Evolutionary conservation across 1,140 invertebrate species (phyloP), one percentile per base, ranked within the genome.

Genomic region (Bombus vancouverensis): DNA sequence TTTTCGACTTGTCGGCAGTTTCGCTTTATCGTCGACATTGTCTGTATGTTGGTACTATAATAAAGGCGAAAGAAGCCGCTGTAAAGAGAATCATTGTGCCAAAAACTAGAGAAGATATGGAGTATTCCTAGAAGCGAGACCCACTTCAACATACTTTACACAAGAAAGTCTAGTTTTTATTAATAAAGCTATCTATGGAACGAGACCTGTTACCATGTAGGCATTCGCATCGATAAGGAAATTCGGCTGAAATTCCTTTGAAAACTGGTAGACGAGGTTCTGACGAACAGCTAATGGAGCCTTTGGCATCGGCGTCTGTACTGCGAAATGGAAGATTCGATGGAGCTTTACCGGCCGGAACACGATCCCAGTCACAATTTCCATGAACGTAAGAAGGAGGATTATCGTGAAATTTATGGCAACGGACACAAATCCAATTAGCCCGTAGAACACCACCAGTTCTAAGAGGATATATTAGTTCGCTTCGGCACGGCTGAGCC

Each of bases 391-490:
- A 44, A 62, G 53, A 44, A n/a, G 42, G 66, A 39, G 28, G 83
- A 85, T 85, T 85, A 80, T 44, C 77, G 34, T 18, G 68, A 80
- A 80, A 85, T 85, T 85, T 85, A 85, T 85, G 68, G 83, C 53
- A 84, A 32, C 75, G 70, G 77, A 80, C 83, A 53, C 66, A 85
- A 85, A 85, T 85, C 76, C 83, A 85, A 85, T 85, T 85, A 85
- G 76, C 44, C 76, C 53, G n/a, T 25, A 66, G 76, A 80, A 80
- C 53, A 84, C 76, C 62, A 53, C 86, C 79, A 68, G 62, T 34
- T 22, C 79, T 86, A 80, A 86, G 88, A 89, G 87, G 88, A 89
- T 86, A 89, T 83, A 89, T 89, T 86, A 89, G 75, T 89, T 86
- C 78, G 88, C 85, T 82, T 82, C 84, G 88, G 81, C 59, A 74